Conservation (phyloP, 2,888 invertebrate species). For the Bombylius major region DNA sequence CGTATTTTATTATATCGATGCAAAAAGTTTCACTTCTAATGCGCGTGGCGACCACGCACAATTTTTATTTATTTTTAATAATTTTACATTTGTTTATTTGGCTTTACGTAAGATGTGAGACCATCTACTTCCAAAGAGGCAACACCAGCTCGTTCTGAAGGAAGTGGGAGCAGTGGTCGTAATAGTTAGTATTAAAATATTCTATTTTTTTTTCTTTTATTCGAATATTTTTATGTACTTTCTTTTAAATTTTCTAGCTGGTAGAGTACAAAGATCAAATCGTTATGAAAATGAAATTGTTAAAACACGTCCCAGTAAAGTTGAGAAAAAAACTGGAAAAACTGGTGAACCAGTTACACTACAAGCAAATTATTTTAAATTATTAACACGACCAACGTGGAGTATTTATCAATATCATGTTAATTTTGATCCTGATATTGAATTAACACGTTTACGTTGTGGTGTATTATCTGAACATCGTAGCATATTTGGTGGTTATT, state of each 20-base stretch:
- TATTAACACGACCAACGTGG: slow-evolving; percentile 56
- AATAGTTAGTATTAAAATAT: not conserved
- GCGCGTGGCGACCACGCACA: too few relatives aligned
- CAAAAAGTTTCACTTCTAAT: too few relatives aligned
- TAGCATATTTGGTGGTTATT: slow-evolving; percentile 46
- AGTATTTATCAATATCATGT: slow-evolving; percentile 60
- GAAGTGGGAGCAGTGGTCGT: not conserved
- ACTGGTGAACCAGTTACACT: slow-evolving; percentile 42
- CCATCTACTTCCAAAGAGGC: not conserved
- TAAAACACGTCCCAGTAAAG: slow-evolving; percentile 25
- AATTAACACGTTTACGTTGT: slow-evolving; percentile 48
- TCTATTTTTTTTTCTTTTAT: not conserved
- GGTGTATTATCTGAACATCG: slow-evolving; percentile 47
- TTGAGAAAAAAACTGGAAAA: slow-evolving; percentile 35
- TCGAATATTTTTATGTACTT: not conserved
- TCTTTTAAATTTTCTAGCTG: not conserved
- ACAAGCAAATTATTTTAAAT: slow-evolving; percentile 54
- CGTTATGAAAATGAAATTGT: slow-evolving; percentile 23
- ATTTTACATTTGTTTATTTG: too few relatives aligned
- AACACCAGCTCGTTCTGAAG: not conserved
- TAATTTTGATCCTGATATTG: slow-evolving; percentile 58
- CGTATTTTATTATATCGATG: too few relatives aligned
- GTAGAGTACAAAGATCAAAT: slow-evolving; percentile 10
- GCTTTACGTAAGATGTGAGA: not conserved
- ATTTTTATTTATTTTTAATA: too few relatives aligned